These are phyloP conservation scores for Hyles lineata DNA, from an alignment of 2,888 invertebrate genomes.

Conservation along the genomic window DNA sequence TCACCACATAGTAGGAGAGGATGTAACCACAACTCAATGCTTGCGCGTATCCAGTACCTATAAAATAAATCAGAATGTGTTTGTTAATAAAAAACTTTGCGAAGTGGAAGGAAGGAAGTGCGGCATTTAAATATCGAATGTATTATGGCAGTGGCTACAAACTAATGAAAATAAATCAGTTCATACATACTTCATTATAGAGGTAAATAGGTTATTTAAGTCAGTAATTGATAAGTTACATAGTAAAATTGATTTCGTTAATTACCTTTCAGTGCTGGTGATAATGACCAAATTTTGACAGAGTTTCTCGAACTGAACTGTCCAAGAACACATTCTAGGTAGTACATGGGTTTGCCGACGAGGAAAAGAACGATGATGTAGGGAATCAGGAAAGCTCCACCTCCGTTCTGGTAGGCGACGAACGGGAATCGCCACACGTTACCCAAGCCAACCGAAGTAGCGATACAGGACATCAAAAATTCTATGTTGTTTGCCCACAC, in stretches of 20 bases:
- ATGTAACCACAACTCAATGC: slow-evolving; percentile 87
- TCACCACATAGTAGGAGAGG: slow-evolving; percentile 90
- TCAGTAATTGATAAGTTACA: neutral
- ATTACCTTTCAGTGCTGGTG: slow-evolving; percentile 91
- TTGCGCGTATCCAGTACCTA: slow-evolving; percentile 89
- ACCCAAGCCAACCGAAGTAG: slow-evolving; percentile 89
- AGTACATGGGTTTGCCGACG: slow-evolving; percentile 92
- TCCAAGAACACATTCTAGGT: slow-evolving; percentile 92
- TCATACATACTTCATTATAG: no score
- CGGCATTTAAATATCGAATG: no score
- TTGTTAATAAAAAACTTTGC: no score
- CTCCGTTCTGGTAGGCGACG: slow-evolving; percentile 89
- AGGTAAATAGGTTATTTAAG: no score
- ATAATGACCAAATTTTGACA: slow-evolving; percentile 87
- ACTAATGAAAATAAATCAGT: no score
- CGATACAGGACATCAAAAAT: slow-evolving; percentile 90
- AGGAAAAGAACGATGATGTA: slow-evolving; percentile 88
- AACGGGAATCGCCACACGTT: slow-evolving; percentile 88
- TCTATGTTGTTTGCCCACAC: slow-evolving; percentile 88
- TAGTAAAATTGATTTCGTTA: neutral
- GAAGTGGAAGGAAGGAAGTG: no score
- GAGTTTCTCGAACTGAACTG: slow-evolving; percentile 93
- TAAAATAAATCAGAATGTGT: slow-evolving; percentile 35
- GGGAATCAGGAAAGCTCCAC: slow-evolving; percentile 90
- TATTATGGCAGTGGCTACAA: no score